These are phyloP conservation scores for Ichneumon xanthorius DNA, from an alignment of 2,888 invertebrate species.

Conservation along the genomic window DNA sequence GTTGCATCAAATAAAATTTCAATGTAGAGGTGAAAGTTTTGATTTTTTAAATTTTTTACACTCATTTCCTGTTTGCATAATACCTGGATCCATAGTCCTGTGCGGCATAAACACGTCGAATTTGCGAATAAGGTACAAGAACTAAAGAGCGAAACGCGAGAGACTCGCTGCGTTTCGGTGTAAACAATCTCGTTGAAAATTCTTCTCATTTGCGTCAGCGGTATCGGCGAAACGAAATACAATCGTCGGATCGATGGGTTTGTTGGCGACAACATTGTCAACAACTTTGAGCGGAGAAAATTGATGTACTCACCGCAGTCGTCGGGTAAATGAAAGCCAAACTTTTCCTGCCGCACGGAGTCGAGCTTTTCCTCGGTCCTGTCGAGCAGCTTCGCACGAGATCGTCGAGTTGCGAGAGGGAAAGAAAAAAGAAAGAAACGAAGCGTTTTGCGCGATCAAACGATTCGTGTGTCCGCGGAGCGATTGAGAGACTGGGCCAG, in stretches of 20 bases:
- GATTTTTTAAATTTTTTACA: constrained; percentile 8
- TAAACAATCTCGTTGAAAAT: not conserved
- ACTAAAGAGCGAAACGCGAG: not conserved
- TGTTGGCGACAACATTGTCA: not conserved
- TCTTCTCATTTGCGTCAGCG: not conserved
- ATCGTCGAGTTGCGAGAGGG: constrained; percentile 20
- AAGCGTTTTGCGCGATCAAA: constrained; percentile 65
- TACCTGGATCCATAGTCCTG: constrained; percentile 73
- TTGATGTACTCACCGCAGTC: constrained; percentile 23
- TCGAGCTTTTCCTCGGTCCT: not conserved
- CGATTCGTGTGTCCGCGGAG: constrained; percentile 77
- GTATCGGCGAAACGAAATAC: not conserved
- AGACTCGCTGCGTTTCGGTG: not conserved
- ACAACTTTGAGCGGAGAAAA: not conserved
- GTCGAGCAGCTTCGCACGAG: not conserved
- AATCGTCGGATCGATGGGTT: constrained; percentile 18
- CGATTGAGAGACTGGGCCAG: constrained; percentile 76
- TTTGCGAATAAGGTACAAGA: constrained; percentile 52
- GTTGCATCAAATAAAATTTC: too few species aligned
- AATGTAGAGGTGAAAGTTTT: not conserved
- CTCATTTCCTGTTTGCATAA: constrained; percentile 34
- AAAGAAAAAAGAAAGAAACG: constrained; percentile 42
- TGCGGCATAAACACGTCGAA: constrained; percentile 70
- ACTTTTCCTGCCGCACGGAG: not conserved
- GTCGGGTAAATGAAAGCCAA: not conserved